Percentiles rank a stretch among this genome's conserved stretches.
Evolutionary conservation across 2,797 vertebrate genomes (phyloP).

Genomic region (Spinus olivaceus): DNA sequence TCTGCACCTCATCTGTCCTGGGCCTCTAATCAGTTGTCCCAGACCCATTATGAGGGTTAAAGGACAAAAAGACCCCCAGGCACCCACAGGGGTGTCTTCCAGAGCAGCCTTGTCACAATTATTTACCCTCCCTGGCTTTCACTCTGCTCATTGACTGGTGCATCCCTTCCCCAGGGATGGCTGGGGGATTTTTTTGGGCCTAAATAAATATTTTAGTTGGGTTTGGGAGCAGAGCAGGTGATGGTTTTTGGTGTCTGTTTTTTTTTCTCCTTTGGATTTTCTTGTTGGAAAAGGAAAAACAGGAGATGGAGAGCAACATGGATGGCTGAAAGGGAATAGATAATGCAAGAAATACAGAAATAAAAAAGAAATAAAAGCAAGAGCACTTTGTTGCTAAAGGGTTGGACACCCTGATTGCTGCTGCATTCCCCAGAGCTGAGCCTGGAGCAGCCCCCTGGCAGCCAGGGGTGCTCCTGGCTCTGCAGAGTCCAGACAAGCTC

Average conservation of each 20-base stretch:
- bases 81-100: background rate
- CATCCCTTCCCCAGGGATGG: background rate
- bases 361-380: background rate
- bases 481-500: background rate
- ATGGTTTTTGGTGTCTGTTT: background rate
- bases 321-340: background rate
- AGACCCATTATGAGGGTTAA: background rate
- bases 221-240: background rate
- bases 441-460: background rate
- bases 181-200: background rate
- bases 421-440: background rate
- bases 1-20: background rate
- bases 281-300: background rate
- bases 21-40: background rate
- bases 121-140: background rate
- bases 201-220: background rate
- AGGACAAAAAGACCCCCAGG: constrained; percentile 36
- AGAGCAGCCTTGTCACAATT: background rate
- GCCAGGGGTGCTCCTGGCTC: rapidly evolving
- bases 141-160: background rate
- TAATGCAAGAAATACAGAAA: background rate
- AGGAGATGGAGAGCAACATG: background rate
- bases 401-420: rapidly evolving
- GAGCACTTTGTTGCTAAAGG: background rate
- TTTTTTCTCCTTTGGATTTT: background rate